A percentile compares a stretch with the other conserved stretches of the same genome.
phyloP scores from a whole-genome alignment of 2,888 invertebrate species.

The Heterodera filipjevi region DNA sequence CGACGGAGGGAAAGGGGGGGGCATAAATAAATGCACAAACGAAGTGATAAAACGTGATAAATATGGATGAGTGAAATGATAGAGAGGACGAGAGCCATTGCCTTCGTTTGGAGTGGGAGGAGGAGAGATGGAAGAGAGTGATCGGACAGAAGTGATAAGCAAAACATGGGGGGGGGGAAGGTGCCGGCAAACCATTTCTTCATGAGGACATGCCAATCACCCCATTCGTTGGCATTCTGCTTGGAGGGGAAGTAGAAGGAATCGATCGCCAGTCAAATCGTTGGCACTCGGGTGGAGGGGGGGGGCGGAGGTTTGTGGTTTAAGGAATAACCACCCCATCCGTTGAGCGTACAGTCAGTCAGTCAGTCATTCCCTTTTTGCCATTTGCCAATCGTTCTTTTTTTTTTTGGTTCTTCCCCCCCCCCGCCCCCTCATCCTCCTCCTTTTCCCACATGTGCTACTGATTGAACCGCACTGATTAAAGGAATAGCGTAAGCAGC shows the following conservation, averaged over 20 bases:
- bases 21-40: no score
- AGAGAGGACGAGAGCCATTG: not conserved
- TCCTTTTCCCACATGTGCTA: not conserved
- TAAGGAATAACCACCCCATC: no score
- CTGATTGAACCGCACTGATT: slow-evolving; percentile 1
- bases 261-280: no score
- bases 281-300: no score
- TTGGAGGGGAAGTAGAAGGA: no score
- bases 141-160: not conserved
- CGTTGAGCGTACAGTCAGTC: no score
- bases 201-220: no score
- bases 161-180: not conserved
- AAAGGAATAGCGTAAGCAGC: not conserved
- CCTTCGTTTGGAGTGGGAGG: not conserved
- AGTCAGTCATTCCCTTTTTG: no score
- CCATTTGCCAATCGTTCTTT: no score
- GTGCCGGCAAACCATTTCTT: no score
- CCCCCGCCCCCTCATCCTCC: not conserved
- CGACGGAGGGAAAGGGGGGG: no score
- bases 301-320: no score
- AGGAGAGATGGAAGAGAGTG: not conserved
- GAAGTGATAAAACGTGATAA: not conserved
- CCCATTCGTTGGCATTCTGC: not conserved
- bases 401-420: not conserved
- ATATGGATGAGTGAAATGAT: not conserved